phyloP scores from a whole-genome alignment of 2,888 invertebrate species.

The Aporophyla lueneburgensis region DNA sequence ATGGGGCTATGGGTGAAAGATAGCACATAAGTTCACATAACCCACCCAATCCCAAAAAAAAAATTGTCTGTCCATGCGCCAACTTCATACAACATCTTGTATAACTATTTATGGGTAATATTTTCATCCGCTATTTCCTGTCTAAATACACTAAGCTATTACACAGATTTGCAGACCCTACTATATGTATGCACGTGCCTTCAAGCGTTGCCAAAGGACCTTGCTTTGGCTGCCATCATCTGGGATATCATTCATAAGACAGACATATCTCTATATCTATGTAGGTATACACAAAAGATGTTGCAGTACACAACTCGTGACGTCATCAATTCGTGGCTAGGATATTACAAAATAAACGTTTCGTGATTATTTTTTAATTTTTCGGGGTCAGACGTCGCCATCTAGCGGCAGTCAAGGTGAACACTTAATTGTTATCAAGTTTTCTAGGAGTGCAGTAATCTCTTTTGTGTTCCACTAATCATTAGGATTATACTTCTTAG shows the following conservation, averaged over 20 bases:
- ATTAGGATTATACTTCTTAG: constrained; percentile 16
- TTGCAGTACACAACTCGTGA: constrained; percentile 47
- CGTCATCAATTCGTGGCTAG: constrained; percentile 54
- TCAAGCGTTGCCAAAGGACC: constrained; percentile 42
- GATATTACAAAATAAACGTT: constrained; percentile 58
- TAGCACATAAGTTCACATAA: no score
- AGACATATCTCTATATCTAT: no score
- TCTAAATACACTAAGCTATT: not conserved
- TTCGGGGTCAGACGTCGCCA: constrained; percentile 63
- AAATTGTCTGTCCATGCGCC: no score
- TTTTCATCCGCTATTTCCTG: constrained; percentile 15
- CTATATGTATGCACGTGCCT: constrained; percentile 6
- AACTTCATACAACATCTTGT: no score
- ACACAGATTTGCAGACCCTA: constrained; percentile 12
- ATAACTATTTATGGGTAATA: not conserved
- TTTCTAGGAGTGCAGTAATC: constrained; percentile 26
- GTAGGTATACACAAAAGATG: constrained; percentile 21
- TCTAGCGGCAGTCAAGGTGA: constrained; percentile 64
- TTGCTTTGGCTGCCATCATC: constrained; percentile 33
- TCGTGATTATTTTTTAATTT: constrained; percentile 65
- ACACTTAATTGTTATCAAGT: constrained; percentile 50
- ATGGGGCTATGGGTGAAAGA: no score
- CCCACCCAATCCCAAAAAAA: no score
- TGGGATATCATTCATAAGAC: constrained; percentile 31
- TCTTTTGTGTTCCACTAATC: constrained; percentile 40